Evolutionary conservation across 2,113 vertebrate genomes (phyloP).

Genomic region (Phaethon lepturus): DNA sequence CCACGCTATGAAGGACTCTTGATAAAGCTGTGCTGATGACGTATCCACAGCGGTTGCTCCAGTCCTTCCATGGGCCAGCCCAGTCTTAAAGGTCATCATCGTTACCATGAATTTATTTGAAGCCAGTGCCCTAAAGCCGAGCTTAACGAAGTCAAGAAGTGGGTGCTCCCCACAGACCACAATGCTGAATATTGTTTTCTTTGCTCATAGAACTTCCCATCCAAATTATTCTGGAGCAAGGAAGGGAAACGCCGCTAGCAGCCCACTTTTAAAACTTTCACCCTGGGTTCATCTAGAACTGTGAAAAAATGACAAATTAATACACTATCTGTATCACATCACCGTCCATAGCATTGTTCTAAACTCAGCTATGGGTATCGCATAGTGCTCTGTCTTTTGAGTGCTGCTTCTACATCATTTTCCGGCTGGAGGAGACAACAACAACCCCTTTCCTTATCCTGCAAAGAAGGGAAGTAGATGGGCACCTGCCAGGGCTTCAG

Average conservation of each 20-base stretch:
- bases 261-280: rapidly evolving
- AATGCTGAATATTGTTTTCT: background rate
- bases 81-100: background rate
- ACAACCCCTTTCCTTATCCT: background rate
- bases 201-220: background rate
- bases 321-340: background rate
- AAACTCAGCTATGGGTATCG: rapidly evolving
- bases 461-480: background rate
- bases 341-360: background rate
- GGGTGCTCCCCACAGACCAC: background rate
- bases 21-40: background rate
- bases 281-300: background rate
- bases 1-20: background rate
- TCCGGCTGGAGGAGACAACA: background rate
- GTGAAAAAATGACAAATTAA: background rate
- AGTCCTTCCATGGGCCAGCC: background rate
- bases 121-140: background rate
- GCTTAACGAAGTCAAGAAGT: background rate
- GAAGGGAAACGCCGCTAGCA: background rate
- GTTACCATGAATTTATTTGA: background rate
- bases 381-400: background rate
- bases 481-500: rapidly evolving
- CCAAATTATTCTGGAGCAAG: background rate
- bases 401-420: background rate
- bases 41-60: background rate